These are phyloP conservation scores for Sclerurus mexicanus DNA, from an alignment of 2,113 vertebrate species.

Conservation along the genomic window DNA sequence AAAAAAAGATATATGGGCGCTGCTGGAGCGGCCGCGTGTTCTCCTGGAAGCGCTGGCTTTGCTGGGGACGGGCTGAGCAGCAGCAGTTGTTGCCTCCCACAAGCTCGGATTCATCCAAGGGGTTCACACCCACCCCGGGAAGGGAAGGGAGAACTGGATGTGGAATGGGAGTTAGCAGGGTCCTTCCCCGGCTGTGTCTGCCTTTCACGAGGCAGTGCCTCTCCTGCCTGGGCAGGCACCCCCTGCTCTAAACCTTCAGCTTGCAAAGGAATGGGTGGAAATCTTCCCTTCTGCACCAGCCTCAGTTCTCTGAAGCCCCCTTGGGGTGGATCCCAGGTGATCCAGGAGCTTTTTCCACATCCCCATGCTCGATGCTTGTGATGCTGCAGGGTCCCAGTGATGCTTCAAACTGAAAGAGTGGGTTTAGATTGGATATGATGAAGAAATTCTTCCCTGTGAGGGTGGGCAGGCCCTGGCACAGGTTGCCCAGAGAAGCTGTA, in stretches of 20 bases:
- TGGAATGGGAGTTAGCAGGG: not conserved
- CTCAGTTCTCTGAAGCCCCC: not conserved
- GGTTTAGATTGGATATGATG: not conserved
- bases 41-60: not conserved
- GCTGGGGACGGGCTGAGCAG: not conserved
- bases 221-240: not conserved
- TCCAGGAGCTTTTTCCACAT: not conserved
- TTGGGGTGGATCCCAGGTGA: not conserved
- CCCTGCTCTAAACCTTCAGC: not conserved
- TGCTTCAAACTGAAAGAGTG: not conserved
- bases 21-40: not conserved
- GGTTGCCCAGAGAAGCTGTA: not conserved
- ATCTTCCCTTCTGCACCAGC: not conserved
- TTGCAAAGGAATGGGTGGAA: not conserved
- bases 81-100: fast-evolving
- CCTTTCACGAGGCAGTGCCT: not conserved
- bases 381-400: fast-evolving
- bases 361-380: not conserved
- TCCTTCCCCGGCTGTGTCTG: not conserved
- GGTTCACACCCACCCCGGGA: not conserved
- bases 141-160: not conserved
- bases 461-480: not conserved
- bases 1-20: conserved; percentile 29
- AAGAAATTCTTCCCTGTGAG: not conserved
- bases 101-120: not conserved